A percentile compares a stretch with the other conserved stretches of the same genome.
Conservation (phyloP, 2,113 vertebrate species). For the Indicator maculatus region DNA sequence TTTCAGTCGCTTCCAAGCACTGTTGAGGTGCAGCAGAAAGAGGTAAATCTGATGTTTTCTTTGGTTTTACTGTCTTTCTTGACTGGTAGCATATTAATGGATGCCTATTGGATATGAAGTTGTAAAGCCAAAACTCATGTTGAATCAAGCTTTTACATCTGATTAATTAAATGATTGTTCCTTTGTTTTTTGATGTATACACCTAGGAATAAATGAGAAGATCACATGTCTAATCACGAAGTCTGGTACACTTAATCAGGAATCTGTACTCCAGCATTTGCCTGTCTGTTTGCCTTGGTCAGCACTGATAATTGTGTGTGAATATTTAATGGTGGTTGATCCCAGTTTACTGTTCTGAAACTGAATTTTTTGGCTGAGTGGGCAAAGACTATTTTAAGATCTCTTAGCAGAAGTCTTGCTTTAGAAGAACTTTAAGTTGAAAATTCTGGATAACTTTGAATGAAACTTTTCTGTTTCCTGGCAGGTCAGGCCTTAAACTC, state of each 20-base stretch:
- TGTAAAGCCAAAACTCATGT: not conserved
- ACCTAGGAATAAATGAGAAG: not conserved
- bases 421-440: not conserved
- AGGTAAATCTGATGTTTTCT: conserved; percentile 60
- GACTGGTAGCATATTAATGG: not conserved
- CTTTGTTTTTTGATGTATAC: not conserved
- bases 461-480: not conserved
- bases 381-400: not conserved
- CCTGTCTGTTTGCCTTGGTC: not conserved
- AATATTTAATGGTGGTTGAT: not conserved
- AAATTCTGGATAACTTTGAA: not conserved
- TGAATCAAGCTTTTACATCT: not conserved
- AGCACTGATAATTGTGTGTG: not conserved
- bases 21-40: conserved; percentile 75
- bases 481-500: not conserved
- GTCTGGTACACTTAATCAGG: not conserved
- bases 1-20: conserved; percentile 49
- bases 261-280: not conserved
- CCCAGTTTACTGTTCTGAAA: not conserved
- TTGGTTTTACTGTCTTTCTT: not conserved
- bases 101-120: not conserved
- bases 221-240: not conserved
- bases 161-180: not conserved
- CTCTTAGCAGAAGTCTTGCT: not conserved
- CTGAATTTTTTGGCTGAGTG: not conserved